A percentile compares a stretch with the other conserved stretches of the same genome.
Conservation (phyloP, 1,140 invertebrate genomes). For the Zophobas atratus region DNA sequence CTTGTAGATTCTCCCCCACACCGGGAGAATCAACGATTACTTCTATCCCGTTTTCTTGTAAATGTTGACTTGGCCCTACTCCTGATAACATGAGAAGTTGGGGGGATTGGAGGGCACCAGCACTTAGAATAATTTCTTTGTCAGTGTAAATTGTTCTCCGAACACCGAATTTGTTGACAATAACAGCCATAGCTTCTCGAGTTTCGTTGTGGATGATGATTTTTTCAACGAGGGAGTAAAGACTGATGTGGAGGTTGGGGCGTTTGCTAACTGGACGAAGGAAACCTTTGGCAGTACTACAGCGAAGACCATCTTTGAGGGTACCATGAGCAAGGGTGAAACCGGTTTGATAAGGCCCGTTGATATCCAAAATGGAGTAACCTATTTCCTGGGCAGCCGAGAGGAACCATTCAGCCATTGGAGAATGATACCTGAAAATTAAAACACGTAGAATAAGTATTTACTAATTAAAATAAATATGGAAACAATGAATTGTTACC, state of each 20-base stretch:
- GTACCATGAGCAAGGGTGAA: slow-evolving; percentile 84
- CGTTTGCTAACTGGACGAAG: slow-evolving; percentile 79
- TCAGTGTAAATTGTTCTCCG: slow-evolving; percentile 70
- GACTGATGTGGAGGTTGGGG: slow-evolving; percentile 81
- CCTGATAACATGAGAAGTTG: slow-evolving; percentile 87
- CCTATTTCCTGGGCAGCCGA: slow-evolving; percentile 80
- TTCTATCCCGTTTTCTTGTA: slow-evolving; percentile 74
- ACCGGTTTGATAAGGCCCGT: slow-evolving; percentile 82
- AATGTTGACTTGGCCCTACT: slow-evolving; percentile 78
- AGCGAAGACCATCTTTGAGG: slow-evolving; percentile 84
- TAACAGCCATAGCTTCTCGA: slow-evolving; percentile 75
- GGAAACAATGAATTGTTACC: slow-evolving; percentile 62
- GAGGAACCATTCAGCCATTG: slow-evolving; percentile 77
- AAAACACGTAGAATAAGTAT: neutral
- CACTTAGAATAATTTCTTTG: slow-evolving; percentile 81
- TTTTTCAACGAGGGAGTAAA: slow-evolving; percentile 77
- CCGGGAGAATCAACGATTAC: slow-evolving; percentile 75
- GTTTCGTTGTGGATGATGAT: slow-evolving; percentile 74
- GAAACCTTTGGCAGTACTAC: slow-evolving; percentile 88
- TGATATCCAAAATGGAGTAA: slow-evolving; percentile 81
- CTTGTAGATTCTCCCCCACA: slow-evolving; percentile 87
- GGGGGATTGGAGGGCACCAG: slow-evolving; percentile 81
- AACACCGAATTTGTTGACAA: slow-evolving; percentile 72
- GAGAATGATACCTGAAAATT: slow-evolving; percentile 71
- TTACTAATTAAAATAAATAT: neutral